Percentiles rank a stretch among this genome's conserved stretches.
These are phyloP conservation scores for Drosophila parabipectinata DNA, from an alignment of 1,140 invertebrate species.

Conservation along the genomic window DNA sequence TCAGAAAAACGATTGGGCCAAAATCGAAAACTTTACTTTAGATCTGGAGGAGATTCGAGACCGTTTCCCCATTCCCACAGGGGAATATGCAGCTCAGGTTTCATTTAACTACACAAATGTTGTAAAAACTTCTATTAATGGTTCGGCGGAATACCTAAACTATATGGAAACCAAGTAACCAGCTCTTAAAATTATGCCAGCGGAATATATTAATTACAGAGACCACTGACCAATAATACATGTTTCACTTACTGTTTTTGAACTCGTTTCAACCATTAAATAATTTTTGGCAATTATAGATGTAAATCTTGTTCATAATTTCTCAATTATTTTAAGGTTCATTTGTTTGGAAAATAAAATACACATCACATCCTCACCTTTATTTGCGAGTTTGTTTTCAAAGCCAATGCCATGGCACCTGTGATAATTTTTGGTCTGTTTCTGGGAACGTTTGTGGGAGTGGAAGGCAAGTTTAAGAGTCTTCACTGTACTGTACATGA, in stretches of 20 bases:
- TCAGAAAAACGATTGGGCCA: no score
- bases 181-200: background rate
- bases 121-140: background rate
- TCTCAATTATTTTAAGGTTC: background rate
- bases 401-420: background rate
- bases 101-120: no score
- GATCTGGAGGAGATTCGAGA: no score
- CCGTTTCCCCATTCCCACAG: no score
- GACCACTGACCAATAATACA: background rate
- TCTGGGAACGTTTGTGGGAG: background rate
- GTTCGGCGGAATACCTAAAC: background rate
- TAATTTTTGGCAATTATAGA: background rate
- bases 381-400: background rate
- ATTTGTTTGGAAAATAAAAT: background rate
- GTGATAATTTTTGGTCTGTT: background rate
- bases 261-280: background rate
- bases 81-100: no score
- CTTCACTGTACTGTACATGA: slow-evolving; percentile 4
- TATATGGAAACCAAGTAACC: background rate
- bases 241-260: no score
- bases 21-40: no score
- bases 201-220: background rate
- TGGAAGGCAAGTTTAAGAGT: slow-evolving; percentile 20
- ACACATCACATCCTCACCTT: no score
- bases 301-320: no score